Conservation (phyloP, 2,888 invertebrate genomes). For the Lacanobia oleracea region DNA sequence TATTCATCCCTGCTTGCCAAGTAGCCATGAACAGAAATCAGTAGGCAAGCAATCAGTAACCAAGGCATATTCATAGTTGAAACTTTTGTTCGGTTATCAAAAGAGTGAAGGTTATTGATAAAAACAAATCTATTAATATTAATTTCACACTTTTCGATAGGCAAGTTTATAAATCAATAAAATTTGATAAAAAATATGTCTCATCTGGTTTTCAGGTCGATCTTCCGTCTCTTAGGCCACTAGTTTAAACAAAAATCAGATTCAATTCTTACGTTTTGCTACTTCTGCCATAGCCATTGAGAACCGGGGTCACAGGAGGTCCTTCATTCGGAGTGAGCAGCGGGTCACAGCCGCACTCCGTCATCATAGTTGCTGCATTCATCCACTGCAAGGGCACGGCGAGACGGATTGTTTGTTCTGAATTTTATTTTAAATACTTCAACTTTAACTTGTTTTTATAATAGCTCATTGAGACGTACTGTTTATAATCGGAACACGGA, state of each 20-base stretch:
- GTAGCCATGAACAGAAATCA: too few relatives aligned
- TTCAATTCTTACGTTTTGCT: conserved; percentile 25
- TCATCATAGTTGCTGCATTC: conserved; percentile 72
- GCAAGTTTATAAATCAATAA: too few relatives aligned
- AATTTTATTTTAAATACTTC: conserved; percentile 10
- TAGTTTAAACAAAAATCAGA: not conserved
- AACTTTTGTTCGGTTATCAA: too few relatives aligned
- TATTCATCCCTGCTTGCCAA: too few relatives aligned
- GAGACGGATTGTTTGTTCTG: conserved; percentile 75
- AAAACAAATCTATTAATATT: too few relatives aligned
- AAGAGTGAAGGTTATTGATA: too few relatives aligned
- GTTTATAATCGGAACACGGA: not conserved
- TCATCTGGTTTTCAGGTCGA: too few relatives aligned
- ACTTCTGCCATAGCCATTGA: conserved; percentile 26
- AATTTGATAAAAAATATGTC: too few relatives aligned
- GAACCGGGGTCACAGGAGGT: not conserved
- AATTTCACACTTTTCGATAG: too few relatives aligned
- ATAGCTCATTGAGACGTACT: not conserved
- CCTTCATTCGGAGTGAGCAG: conserved; percentile 71
- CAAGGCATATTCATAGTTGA: too few relatives aligned
- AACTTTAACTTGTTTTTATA: not conserved
- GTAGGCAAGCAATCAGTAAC: too few relatives aligned
- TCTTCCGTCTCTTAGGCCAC: too few relatives aligned
- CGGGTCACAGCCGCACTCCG: conserved; percentile 76
- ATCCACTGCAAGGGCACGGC: conserved; percentile 83